Evolutionary conservation across 2,113 vertebrate genomes (phyloP).

Genomic region (Phoxinus phoxinus): DNA sequence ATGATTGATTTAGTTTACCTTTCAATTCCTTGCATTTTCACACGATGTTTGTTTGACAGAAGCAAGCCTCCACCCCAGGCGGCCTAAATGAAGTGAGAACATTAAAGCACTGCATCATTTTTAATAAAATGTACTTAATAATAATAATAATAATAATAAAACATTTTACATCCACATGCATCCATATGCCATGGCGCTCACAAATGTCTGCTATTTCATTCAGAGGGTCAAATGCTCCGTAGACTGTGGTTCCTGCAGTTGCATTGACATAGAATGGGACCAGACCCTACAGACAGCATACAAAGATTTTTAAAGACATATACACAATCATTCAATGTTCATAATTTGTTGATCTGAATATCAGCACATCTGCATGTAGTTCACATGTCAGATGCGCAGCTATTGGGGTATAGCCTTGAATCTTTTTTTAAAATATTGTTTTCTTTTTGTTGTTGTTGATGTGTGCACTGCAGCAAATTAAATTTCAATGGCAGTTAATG

Average conservation of each 20-base stretch:
- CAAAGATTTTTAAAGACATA: not conserved
- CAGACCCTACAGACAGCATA: constrained; percentile 63
- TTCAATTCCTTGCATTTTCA: constrained; percentile 72
- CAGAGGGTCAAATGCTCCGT: constrained; percentile 73
- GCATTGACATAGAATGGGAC: constrained; percentile 74
- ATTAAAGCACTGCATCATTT: not conserved
- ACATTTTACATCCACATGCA: constrained; percentile 71
- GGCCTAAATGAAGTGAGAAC: constrained; percentile 62
- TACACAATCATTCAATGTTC: not conserved
- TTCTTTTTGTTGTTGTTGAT: not conserved
- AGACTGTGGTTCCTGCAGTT: constrained; percentile 74
- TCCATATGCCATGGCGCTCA: constrained; percentile 69
- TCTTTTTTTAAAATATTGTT: not conserved
- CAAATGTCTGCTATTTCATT: constrained; percentile 68
- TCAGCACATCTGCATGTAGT: not conserved
- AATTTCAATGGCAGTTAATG: not conserved
- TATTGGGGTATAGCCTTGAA: not conserved
- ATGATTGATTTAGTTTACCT: constrained; percentile 58
- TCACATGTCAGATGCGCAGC: not conserved
- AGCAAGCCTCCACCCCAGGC: constrained; percentile 74
- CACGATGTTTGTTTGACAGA: constrained; percentile 70
- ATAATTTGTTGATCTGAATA: not conserved
- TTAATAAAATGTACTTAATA: not conserved
- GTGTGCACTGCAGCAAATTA: not conserved
- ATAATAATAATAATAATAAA: not conserved